A percentile compares a stretch with the other conserved stretches of the same genome.
Conservation (phyloP, 2,797 vertebrate species). For the Adelosebastes latens region DNA sequence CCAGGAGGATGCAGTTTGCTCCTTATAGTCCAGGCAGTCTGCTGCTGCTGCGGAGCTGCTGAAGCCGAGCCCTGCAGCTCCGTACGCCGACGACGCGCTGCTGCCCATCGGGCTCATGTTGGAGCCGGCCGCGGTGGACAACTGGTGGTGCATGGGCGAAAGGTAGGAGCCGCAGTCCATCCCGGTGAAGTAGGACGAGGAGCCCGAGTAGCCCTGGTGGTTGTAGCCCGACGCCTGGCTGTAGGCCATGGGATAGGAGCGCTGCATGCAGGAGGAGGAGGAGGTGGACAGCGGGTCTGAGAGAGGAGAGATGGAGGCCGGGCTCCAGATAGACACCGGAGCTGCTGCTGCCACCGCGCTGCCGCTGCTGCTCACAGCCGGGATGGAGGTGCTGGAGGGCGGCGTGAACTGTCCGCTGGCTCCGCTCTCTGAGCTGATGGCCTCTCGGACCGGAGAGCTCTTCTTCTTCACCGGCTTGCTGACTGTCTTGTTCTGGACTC, state of each 20-base stretch:
- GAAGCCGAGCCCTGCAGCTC: slow-evolving; percentile 92
- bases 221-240: slow-evolving; percentile 94
- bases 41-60: slow-evolving; percentile 84
- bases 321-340: slow-evolving; percentile 97
- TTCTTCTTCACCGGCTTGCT: slow-evolving; percentile 92
- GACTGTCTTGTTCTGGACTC: slow-evolving; percentile 88
- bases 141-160: slow-evolving; percentile 95
- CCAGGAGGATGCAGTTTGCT: slow-evolving; percentile 92
- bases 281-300: slow-evolving; percentile 93
- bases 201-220: slow-evolving; percentile 94
- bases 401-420: slow-evolving; percentile 93
- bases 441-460: slow-evolving; percentile 89
- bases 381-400: slow-evolving; percentile 89
- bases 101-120: slow-evolving; percentile 92
- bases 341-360: slow-evolving; percentile 82
- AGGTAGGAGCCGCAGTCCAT: slow-evolving; percentile 99
- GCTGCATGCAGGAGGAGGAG: slow-evolving; percentile 95
- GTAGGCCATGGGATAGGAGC: slow-evolving; percentile 95
- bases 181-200: slow-evolving; percentile 94
- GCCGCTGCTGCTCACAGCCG: slow-evolving; percentile 89
- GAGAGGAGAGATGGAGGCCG: slow-evolving; percentile 95
- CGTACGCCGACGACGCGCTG: slow-evolving; percentile 92
- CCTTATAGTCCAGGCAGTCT: slow-evolving; percentile 98
- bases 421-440: slow-evolving; percentile 89
- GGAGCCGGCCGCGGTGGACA: slow-evolving; percentile 87